phyloP scores from a whole-genome alignment of 2,113 vertebrate species.

The Nothocercus julius region DNA sequence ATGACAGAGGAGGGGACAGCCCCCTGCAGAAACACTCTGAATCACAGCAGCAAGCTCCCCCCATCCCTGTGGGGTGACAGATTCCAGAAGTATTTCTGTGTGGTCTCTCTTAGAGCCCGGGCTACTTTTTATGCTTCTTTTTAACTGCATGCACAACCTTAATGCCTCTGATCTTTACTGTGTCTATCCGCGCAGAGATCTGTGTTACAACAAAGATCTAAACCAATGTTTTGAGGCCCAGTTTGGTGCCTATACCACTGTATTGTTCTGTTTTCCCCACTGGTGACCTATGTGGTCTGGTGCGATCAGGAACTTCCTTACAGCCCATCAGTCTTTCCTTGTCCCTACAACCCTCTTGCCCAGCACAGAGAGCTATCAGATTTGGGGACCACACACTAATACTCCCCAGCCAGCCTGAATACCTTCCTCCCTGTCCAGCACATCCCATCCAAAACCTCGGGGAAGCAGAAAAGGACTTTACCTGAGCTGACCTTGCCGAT shows the following conservation, averaged over 20 bases:
- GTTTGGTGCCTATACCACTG: not conserved
- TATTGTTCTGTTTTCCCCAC: not conserved
- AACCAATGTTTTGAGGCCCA: accelerated
- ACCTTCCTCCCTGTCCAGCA: not conserved
- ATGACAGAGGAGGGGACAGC: not conserved
- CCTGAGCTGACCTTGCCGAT: conserved; percentile 97
- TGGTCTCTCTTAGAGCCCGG: not conserved
- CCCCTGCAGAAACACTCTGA: not conserved
- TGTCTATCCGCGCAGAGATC: not conserved
- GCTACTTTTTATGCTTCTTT: not conserved
- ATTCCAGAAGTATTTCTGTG: not conserved
- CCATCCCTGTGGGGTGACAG: not conserved
- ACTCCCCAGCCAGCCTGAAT: not conserved
- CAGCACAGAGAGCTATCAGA: not conserved
- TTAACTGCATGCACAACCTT: not conserved
- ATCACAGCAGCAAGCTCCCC: not conserved
- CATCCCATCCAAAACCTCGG: not conserved
- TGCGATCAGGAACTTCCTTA: not conserved
- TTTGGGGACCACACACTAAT: not conserved
- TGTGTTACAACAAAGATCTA: not conserved
- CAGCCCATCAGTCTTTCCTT: not conserved
- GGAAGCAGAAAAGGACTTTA: conserved; percentile 66
- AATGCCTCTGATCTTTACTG: not conserved
- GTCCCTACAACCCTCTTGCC: not conserved
- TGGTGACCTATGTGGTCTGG: not conserved